Conservation (phyloP, 2,888 invertebrate genomes). For the Omphaloscelis lunosa region DNA sequence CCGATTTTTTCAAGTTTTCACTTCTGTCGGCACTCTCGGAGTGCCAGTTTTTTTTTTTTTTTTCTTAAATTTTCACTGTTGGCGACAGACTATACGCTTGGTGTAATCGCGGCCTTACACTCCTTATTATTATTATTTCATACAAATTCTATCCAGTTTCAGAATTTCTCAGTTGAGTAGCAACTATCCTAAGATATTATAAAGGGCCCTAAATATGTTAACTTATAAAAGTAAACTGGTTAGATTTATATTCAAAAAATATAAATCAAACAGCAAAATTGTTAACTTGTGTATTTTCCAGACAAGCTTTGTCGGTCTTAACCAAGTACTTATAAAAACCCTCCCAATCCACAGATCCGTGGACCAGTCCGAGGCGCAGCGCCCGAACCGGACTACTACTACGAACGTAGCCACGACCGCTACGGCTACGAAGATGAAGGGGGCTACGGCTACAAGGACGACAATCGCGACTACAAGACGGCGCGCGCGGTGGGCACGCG, state of each 20-base stretch:
- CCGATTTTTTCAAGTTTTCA: too few species aligned
- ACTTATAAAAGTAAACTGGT: background rate
- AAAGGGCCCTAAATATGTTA: background rate
- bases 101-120: too few species aligned
- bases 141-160: too few species aligned
- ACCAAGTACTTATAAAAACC: background rate
- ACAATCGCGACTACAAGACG: conserved; percentile 82
- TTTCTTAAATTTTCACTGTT: too few species aligned
- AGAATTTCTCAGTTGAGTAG: background rate
- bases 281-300: background rate
- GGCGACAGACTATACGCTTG: too few species aligned
- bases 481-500: conserved; percentile 85
- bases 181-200: background rate
- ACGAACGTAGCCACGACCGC: conserved; percentile 83
- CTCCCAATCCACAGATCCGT: conserved; percentile 69
- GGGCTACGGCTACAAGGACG: conserved; percentile 77
- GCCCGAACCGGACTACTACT: conserved; percentile 93
- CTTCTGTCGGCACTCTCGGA: too few species aligned
- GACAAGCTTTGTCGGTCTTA: background rate
- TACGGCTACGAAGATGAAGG: conserved; percentile 84
- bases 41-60: too few species aligned
- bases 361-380: conserved; percentile 90
- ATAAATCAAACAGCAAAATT: background rate
- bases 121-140: too few species aligned
- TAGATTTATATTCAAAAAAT: background rate